phyloP scores from a whole-genome alignment of 2,113 vertebrate genomes.

The Holacanthus passer region DNA sequence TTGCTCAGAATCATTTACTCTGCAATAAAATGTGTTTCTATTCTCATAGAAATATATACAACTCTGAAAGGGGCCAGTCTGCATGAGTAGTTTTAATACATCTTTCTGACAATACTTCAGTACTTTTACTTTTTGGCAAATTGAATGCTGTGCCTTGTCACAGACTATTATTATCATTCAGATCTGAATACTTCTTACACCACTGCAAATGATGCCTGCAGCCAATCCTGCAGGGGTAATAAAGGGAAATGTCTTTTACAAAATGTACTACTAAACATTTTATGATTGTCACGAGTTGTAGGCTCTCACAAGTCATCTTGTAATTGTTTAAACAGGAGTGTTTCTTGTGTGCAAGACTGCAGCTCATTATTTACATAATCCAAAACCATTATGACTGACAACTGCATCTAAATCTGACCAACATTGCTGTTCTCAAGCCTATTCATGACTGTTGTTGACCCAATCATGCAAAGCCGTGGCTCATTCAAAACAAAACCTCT shows the following conservation, averaged over 20 bases:
- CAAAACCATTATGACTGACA: constrained; percentile 8
- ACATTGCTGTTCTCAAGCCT: constrained; percentile 21
- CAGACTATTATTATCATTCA: not conserved
- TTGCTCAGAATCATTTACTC: not conserved
- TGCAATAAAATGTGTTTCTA: not conserved
- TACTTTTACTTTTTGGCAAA: not conserved
- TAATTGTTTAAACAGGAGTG: not conserved
- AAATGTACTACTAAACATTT: not conserved
- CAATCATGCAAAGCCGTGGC: constrained; percentile 24
- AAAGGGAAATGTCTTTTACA: not conserved
- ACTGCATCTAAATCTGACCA: constrained; percentile 14
- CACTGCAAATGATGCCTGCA: not conserved
- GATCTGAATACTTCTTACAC: not conserved
- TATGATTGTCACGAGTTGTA: not conserved
- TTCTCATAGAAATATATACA: not conserved
- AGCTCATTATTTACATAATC: constrained; percentile 34
- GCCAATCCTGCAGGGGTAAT: not conserved
- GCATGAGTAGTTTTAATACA: not conserved
- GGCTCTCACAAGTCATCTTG: not conserved
- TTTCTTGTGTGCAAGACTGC: not conserved
- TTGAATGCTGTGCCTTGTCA: not conserved
- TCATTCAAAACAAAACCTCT: constrained; percentile 61
- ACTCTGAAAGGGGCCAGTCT: not conserved
- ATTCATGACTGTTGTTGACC: constrained; percentile 22
- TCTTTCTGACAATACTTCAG: no score